A percentile compares a stretch with the other conserved stretches of the same genome.
These are phyloP conservation scores for Rhizoglyphus robini DNA, from an alignment of 1,140 invertebrate genomes.

Conservation along the genomic window DNA sequence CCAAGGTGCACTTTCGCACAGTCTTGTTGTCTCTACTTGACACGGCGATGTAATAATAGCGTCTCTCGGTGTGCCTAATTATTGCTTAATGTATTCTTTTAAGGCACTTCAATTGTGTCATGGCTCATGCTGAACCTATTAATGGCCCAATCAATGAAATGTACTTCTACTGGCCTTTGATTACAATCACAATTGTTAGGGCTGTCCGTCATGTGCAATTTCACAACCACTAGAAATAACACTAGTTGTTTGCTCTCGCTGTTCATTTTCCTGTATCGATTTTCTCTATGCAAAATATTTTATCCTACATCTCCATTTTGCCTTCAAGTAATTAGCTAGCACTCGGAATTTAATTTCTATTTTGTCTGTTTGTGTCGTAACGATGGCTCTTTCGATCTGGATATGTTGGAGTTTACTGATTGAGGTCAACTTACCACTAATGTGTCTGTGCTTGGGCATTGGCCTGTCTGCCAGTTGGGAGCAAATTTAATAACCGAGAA, in stretches of 20 bases:
- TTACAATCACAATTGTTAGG: background rate
- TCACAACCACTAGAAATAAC: no score
- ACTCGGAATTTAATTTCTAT: slow-evolving; percentile 2
- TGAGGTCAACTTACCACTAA: background rate
- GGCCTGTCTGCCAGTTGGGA: background rate
- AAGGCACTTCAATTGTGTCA: background rate
- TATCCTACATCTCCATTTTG: no score
- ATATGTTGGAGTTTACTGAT: no score
- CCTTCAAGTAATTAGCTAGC: no score
- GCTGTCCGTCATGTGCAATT: no score
- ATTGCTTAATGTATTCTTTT: background rate
- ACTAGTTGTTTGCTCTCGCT: no score
- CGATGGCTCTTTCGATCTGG: no score
- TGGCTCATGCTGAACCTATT: background rate
- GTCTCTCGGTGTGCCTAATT: background rate
- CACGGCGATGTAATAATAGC: background rate
- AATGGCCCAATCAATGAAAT: background rate
- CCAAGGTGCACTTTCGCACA: no score
- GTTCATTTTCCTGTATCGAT: no score
- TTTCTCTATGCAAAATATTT: no score
- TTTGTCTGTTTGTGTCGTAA: no score
- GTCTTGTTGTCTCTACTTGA: no score
- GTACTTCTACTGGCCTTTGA: background rate
- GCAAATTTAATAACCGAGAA: slow-evolving; percentile 3
- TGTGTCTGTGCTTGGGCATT: background rate